Conservation (phyloP, 2,113 vertebrate genomes). For the Microcebus lehilahytsara region DNA sequence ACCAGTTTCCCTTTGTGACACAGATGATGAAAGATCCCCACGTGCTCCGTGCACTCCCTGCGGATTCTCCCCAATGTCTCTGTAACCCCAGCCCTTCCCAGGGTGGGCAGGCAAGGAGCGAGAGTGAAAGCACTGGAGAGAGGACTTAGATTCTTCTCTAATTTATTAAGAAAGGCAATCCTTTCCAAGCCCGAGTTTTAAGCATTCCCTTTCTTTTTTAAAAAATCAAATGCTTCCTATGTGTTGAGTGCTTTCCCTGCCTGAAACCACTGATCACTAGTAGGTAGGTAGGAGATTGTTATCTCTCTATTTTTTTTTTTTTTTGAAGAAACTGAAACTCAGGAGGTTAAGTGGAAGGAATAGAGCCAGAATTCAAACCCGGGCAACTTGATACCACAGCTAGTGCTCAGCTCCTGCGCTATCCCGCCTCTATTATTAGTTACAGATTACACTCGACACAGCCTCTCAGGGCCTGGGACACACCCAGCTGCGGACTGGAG, state of each 20-base stretch:
- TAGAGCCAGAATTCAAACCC: background rate
- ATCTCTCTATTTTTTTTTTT: background rate
- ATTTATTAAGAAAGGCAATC: background rate
- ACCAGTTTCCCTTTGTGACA: background rate
- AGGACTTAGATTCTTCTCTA: background rate
- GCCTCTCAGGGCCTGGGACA: background rate
- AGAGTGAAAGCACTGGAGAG: background rate
- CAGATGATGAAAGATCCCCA: background rate
- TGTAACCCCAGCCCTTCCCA: background rate
- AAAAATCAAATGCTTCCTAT: background rate
- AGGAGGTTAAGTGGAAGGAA: background rate
- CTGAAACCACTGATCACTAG: background rate
- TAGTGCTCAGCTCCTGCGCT: background rate
- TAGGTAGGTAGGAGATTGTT: background rate
- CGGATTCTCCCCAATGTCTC: background rate
- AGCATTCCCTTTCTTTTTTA: background rate
- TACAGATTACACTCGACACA: background rate
- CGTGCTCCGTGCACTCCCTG: background rate
- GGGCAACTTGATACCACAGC: slow-evolving; percentile 1
- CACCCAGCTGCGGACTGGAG: background rate
- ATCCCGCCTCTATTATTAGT: slow-evolving; percentile 65
- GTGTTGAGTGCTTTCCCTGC: background rate
- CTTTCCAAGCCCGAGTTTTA: background rate
- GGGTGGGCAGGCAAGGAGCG: background rate
- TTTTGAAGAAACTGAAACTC: background rate